Conservation (phyloP, 2,888 invertebrate genomes). For the Adelognathus sp. region DNA sequence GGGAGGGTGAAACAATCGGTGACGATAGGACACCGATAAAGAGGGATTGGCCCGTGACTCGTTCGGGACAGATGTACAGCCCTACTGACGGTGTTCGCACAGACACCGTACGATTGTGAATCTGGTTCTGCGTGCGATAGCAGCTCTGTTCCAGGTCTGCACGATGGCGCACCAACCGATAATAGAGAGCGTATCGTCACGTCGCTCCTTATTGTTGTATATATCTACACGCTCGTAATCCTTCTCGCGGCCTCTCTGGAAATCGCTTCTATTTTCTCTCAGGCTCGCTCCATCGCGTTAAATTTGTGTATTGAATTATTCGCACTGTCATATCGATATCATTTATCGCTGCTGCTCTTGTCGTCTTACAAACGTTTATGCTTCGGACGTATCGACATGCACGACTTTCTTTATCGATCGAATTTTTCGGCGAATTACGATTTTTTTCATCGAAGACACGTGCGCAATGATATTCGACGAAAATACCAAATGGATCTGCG, state of each 20-base stretch:
- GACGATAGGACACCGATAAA: conserved; percentile 1
- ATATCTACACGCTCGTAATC: neutral
- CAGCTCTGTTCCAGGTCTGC: neutral
- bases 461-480: no score
- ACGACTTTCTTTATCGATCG: neutral
- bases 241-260: neutral
- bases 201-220: neutral
- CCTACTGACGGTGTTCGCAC: neutral
- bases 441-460: neutral
- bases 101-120: neutral
- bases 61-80: conserved; percentile 5
- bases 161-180: neutral
- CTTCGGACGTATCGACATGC: neutral
- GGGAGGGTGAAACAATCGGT: neutral
- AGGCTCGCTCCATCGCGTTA: neutral
- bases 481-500: no score
- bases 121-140: neutral
- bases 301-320: neutral
- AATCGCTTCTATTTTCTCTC: neutral
- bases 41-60: neutral
- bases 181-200: neutral
- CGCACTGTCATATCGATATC: neutral
- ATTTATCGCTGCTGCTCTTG: neutral
- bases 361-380: neutral
- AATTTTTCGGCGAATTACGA: neutral